Conservation (phyloP, 1,140 invertebrate species). For the Doryteuthis pealeii region DNA sequence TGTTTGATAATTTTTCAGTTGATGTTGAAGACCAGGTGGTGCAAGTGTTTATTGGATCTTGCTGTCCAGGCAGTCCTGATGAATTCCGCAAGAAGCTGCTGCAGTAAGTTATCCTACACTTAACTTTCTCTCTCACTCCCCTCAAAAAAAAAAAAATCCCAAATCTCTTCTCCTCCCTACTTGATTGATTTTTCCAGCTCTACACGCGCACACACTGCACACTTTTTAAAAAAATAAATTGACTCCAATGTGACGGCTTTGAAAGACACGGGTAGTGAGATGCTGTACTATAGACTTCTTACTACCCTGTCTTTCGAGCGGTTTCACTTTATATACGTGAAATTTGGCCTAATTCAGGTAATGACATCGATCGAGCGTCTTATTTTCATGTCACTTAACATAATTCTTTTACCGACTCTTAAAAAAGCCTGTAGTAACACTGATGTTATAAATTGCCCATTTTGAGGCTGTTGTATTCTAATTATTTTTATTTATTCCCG, state of each 20-base stretch:
- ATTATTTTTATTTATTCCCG: not conserved
- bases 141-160: not conserved
- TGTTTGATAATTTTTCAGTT: conserved; percentile 39
- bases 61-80: conserved; percentile 59
- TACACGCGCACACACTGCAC: too few relatives aligned
- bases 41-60: conserved; percentile 64
- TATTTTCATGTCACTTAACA: too few relatives aligned
- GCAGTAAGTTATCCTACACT: conserved; percentile 57
- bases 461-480: not conserved
- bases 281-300: conserved; percentile 73
- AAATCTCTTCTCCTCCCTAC: not conserved
- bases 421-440: too few relatives aligned
- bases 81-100: conserved; percentile 65
- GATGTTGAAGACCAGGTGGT: conserved; percentile 68
- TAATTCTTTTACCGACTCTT: too few relatives aligned
- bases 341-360: too few relatives aligned
- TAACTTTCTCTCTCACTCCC: not conserved
- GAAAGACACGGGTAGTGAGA: conserved; percentile 98
- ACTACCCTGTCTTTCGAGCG: conserved; percentile 87
- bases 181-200: not conserved
- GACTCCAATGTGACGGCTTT: conserved; percentile 50
- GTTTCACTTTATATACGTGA: conserved; percentile 14
- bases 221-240: not conserved
- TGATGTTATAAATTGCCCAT: too few relatives aligned
- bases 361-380: too few relatives aligned